Evolutionary conservation across 2,113 vertebrate species (phyloP).

Genomic region (Neolamprologus sp.): DNA sequence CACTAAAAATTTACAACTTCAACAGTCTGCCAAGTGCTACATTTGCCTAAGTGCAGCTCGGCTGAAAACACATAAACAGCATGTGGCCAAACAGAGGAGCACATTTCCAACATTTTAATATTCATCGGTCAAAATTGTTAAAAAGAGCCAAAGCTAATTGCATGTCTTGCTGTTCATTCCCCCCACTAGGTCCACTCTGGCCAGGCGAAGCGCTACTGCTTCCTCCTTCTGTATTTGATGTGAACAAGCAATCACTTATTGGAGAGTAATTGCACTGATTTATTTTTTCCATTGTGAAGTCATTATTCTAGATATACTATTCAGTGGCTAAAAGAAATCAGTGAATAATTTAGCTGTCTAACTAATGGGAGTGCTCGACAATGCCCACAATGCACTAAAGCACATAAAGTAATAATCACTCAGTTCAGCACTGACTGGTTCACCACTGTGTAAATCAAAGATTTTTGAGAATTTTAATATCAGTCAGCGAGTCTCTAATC

Average conservation of each 20-base stretch:
- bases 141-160: conserved; percentile 23
- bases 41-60: conserved; percentile 2
- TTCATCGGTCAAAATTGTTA: not conserved
- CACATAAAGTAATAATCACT: not conserved
- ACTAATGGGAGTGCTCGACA: not conserved
- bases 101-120: not conserved
- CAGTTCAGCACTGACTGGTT: not conserved
- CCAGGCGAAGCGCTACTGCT: not conserved
- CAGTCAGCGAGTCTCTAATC: not conserved
- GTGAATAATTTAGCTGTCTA: conserved; percentile 4
- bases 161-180: not conserved
- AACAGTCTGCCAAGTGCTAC: not conserved
- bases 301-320: not conserved
- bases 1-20: conserved; percentile 6
- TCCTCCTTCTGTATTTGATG: conserved; percentile 6
- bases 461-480: not conserved
- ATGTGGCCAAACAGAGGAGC: not conserved
- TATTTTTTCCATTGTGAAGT: conserved; percentile 15
- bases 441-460: not conserved
- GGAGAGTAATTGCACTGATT: conserved; percentile 39
- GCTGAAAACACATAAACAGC: conserved; percentile 31
- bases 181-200: not conserved
- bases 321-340: conserved; percentile 9
- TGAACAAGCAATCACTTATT: conserved; percentile 28
- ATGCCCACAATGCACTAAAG: not conserved